Evolutionary conservation across 2,797 vertebrate species (phyloP).

Genomic region (Myotis findleyi): DNA sequence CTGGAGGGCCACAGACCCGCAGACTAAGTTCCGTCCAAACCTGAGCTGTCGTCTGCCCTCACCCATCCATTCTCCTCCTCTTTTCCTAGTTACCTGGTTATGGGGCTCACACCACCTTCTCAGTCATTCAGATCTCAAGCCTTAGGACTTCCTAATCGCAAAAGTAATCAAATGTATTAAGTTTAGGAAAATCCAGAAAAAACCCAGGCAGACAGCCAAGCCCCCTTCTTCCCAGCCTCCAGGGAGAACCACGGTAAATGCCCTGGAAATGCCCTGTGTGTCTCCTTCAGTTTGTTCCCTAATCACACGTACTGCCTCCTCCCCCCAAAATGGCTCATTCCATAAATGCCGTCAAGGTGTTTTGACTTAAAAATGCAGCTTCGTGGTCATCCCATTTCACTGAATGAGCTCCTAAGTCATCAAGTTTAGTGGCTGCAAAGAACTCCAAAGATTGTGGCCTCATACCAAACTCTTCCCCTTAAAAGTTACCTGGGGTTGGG

Average conservation of each 20-base stretch:
- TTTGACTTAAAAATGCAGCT: neutral
- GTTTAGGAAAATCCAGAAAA: neutral
- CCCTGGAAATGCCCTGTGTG: no score
- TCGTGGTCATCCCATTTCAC: neutral
- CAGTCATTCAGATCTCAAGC: neutral
- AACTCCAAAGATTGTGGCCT: neutral
- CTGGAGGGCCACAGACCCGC: neutral
- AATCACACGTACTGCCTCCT: fast-evolving
- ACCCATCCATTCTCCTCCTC: neutral
- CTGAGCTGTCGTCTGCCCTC: neutral
- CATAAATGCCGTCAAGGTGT: neutral
- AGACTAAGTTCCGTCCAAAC: neutral
- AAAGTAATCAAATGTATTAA: neutral
- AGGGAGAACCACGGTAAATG: no score
- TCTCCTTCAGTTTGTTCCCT: neutral
- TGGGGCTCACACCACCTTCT: neutral
- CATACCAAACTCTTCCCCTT: neutral
- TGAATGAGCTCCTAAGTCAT: neutral
- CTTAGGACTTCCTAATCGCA: neutral
- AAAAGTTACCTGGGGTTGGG: neutral
- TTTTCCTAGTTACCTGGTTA: neutral
- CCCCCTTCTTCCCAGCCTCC: neutral
- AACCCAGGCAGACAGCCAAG: neutral
- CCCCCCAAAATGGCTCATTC: no score
- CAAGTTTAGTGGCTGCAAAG: neutral